Percentiles rank a stretch among this genome's conserved stretches.
Evolutionary conservation across 2,113 vertebrate genomes (phyloP).

Genomic region (Notechis scutatus): DNA sequence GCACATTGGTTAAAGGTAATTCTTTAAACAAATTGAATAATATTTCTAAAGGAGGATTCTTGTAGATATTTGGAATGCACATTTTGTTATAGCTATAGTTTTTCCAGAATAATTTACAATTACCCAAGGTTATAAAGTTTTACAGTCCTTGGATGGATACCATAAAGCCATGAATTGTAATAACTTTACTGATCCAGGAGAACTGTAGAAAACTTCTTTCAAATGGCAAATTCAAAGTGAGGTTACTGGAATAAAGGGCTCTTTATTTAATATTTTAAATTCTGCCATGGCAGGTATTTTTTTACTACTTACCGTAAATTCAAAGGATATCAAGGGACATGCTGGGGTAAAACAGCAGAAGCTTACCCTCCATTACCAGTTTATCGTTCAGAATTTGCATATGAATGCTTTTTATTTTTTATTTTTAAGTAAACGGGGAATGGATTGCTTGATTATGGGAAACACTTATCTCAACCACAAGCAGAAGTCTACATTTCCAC

Average conservation of each 20-base stretch:
- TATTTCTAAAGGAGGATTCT: accelerated
- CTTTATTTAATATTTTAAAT: neutral
- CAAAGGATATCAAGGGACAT: neutral
- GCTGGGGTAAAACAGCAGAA: neutral
- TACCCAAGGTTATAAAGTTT: neutral
- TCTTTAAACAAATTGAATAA: neutral
- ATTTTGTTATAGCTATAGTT: accelerated
- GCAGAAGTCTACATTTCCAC: neutral
- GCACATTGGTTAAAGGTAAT: neutral
- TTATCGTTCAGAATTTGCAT: neutral
- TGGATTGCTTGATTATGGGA: neutral
- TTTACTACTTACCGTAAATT: neutral
- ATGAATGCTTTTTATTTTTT: neutral
- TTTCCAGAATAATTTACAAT: neutral
- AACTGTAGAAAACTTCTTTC: neutral
- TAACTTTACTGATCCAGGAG: neutral
- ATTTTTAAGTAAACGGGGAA: neutral
- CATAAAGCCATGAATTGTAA: neutral
- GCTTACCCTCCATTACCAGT: neutral
- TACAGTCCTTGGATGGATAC: neutral
- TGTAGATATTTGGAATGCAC: accelerated
- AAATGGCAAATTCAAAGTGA: neutral
- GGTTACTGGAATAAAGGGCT: neutral
- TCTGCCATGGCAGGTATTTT: neutral
- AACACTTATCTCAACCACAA: neutral